Conservation (phyloP, 2,113 vertebrate genomes). For the Nycticorax nycticorax region DNA sequence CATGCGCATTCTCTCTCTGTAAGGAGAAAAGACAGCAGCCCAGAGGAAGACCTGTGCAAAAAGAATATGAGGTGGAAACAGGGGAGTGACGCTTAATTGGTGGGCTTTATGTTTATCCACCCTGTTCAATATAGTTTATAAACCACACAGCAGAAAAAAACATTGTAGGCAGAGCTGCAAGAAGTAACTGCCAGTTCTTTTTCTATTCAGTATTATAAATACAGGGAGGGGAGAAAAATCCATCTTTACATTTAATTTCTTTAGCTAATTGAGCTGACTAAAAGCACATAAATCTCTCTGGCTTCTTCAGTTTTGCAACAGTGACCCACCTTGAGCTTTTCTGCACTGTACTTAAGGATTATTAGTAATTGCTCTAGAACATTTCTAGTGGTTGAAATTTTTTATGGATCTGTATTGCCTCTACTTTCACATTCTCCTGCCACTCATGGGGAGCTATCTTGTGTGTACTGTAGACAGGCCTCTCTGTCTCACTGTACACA, state of each 20-base stretch:
- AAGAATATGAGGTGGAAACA: not conserved
- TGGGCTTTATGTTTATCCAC: not conserved
- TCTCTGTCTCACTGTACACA: not conserved
- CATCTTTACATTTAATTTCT: not conserved
- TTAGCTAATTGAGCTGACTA: not conserved
- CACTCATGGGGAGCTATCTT: not conserved
- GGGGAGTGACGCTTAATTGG: not conserved
- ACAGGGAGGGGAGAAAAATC: not conserved
- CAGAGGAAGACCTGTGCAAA: not conserved
- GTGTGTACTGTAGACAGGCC: not conserved
- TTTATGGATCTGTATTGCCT: not conserved
- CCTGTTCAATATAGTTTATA: not conserved
- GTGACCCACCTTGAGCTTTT: not conserved
- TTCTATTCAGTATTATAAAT: not conserved
- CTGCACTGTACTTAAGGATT: not conserved
- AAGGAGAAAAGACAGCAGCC: not conserved
- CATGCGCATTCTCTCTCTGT: not conserved
- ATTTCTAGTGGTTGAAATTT: not conserved
- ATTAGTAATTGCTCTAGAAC: not conserved
- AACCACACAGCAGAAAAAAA: not conserved
- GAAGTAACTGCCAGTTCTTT: not conserved
- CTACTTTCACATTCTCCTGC: not conserved
- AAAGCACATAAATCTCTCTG: not conserved
- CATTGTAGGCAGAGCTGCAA: not conserved
- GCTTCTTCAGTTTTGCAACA: not conserved